These are phyloP conservation scores for Ochropacha duplaris DNA, from an alignment of 2,888 invertebrate genomes.

Conservation along the genomic window DNA sequence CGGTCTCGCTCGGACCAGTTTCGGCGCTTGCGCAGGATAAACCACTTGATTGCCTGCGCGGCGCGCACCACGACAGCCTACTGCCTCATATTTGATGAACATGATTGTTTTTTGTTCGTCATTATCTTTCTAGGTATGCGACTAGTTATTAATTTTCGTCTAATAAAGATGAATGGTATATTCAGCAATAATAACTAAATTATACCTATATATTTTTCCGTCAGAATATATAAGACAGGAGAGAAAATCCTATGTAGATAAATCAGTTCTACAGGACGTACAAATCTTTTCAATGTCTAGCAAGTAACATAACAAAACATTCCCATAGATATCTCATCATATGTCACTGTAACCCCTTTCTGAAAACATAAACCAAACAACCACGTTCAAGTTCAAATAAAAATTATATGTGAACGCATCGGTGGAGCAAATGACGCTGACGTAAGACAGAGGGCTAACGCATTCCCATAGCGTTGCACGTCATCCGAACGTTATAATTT, in stretches of 20 bases:
- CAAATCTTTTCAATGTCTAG: not conserved
- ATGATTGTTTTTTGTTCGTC: conserved; percentile 1
- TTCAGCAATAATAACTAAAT: no score
- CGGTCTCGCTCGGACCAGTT: conserved; percentile 74
- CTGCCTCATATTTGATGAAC: conserved; percentile 14
- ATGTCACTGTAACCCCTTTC: not conserved
- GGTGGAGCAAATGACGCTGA: not conserved
- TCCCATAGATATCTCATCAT: conserved; percentile 1
- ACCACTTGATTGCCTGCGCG: conserved; percentile 26
- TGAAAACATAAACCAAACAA: not conserved
- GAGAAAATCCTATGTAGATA: not conserved
- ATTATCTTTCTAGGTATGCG: not conserved
- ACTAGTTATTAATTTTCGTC: not conserved
- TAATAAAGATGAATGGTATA: no score
- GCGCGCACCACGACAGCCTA: conserved; percentile 38
- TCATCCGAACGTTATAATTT: conserved; percentile 68
- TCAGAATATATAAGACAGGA: no score
- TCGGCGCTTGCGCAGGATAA: conserved; percentile 11
- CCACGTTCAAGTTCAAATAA: not conserved
- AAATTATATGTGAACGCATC: not conserved
- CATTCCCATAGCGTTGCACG: conserved; percentile 69
- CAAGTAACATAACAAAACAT: not conserved
- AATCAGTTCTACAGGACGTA: not conserved
- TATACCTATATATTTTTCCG: no score
- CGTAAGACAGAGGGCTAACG: conserved; percentile 28